Percentiles rank a stretch among this genome's conserved stretches.
Evolutionary conservation across 2,888 invertebrate genomes (phyloP).

Genomic region (Gryllus longicercus): DNA sequence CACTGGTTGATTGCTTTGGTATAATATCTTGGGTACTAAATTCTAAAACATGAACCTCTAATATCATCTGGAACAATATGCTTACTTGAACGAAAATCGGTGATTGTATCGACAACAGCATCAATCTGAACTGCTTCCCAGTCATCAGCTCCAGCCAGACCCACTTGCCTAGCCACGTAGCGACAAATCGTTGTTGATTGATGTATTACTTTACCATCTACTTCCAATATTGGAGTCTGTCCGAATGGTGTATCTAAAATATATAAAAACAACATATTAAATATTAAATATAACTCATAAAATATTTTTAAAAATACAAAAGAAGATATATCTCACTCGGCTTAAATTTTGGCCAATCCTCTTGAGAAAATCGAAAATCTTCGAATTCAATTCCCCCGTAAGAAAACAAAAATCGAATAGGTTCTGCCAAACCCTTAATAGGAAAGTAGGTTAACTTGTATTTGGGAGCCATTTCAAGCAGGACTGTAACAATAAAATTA

Average conservation of each 20-base stretch:
- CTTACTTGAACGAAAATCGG: conserved; percentile 58
- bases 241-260: conserved; percentile 60
- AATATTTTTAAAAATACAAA: not conserved
- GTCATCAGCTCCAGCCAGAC: conserved; percentile 54
- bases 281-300: not conserved
- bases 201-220: conserved; percentile 58
- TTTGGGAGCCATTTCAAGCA: conserved; percentile 29
- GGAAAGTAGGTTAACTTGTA: conserved; percentile 63
- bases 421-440: conserved; percentile 60
- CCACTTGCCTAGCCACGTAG: conserved; percentile 60
- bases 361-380: conserved; percentile 55
- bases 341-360: conserved; percentile 57
- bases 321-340: conserved; percentile 48
- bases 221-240: conserved; percentile 59
- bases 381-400: conserved; percentile 61
- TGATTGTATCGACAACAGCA: conserved; percentile 57
- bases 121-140: conserved; percentile 63
- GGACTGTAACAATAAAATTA: too few relatives aligned
- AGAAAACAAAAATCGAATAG: conserved; percentile 59
- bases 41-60: too few relatives aligned
- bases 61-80: not conserved
- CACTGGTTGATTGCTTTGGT: too few relatives aligned
- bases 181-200: conserved; percentile 60
- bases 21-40: too few relatives aligned
- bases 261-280: not conserved